Base-by-base conservation (phyloP, 2,113 vertebrate species). In the Hymenochirus boettgeri region DNA sequence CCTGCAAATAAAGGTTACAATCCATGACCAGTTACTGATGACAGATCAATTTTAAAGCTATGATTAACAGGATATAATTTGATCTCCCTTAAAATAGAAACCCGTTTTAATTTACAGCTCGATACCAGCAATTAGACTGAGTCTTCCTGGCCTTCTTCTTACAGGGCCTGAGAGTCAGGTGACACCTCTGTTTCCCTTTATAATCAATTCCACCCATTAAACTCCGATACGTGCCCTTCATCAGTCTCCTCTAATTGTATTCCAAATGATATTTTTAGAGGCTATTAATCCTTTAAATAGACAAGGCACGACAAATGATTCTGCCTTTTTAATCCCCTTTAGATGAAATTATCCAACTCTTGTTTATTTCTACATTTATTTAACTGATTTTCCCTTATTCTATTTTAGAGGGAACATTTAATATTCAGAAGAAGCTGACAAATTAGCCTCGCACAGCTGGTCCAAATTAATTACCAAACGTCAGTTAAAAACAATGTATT, bases 31-130 rank as follows among this genome's bases (percentile, higher is more conserved):
- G 33, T 1, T 13, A 35, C 4, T 35, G 33, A 35, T 35, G 33
- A 13, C 39, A 42, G 39, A 7, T 42, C 2, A n/a, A n/a, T n/a
- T n/a, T n/a, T n/a, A n/a, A n/a, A n/a, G n/a, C 39, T 42, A 42
- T 42, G 7, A n/a, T 42, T 42, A 42, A 17, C 39, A 3, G 39
- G 13, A 42, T 42, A n/a, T n/a, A 18, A 42, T n/a, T 6, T 42
- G 39, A 42, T 42, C n/a, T 42, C 39, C 39, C 39, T 42, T 42
- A 42, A n/a, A 42, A 42, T 42, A 42, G 39, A 42, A 42, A 42
- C 39, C 39, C 39, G n/a, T 42, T 17, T 17, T 17, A 17, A 42
- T 17, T 42, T 3, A 3, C n/a, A 42, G 33, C 33, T 2, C 10
- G 3, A 42, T 17, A 42, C 39, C n/a, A 17, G 39, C 39, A 42